Conservation (phyloP, 2,888 invertebrate species). For the Eupeodes latifasciatus region DNA sequence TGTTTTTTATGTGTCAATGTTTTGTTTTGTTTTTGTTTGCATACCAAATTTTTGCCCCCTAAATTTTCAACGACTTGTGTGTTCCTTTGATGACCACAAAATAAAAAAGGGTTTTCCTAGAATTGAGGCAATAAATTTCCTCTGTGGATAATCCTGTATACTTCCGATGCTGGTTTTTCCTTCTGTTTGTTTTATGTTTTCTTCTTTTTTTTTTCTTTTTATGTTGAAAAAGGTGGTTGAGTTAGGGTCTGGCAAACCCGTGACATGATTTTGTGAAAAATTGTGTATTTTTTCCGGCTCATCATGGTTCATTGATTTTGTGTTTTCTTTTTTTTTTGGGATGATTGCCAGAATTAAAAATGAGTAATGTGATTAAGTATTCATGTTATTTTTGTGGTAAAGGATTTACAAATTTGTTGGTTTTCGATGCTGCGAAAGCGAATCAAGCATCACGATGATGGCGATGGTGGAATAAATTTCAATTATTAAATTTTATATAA, state of each 20-base stretch:
- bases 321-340: constrained; percentile 15
- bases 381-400: constrained; percentile 21
- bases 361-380: constrained; percentile 46
- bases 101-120: neutral
- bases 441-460: too few relatives aligned
- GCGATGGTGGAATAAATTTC: neutral
- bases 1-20: constrained; percentile 3
- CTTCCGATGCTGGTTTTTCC: constrained; percentile 5
- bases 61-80: neutral
- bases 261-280: constrained; percentile 39
- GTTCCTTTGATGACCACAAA: constrained; percentile 9
- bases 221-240: neutral
- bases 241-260: neutral
- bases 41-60: neutral
- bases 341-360: constrained; percentile 49
- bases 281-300: constrained; percentile 52
- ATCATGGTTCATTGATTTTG: constrained; percentile 57
- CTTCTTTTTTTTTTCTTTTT: neutral
- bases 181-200: constrained; percentile 7
- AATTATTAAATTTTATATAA: constrained; percentile 30
- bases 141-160: constrained; percentile 3
- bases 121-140: constrained; percentile 29
- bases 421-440: neutral
- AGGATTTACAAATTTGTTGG: constrained; percentile 21
- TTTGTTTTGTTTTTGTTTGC: constrained; percentile 2